Base-by-base conservation (phyloP, 2,113 vertebrate genomes). In the Tachycineta bicolor region DNA sequence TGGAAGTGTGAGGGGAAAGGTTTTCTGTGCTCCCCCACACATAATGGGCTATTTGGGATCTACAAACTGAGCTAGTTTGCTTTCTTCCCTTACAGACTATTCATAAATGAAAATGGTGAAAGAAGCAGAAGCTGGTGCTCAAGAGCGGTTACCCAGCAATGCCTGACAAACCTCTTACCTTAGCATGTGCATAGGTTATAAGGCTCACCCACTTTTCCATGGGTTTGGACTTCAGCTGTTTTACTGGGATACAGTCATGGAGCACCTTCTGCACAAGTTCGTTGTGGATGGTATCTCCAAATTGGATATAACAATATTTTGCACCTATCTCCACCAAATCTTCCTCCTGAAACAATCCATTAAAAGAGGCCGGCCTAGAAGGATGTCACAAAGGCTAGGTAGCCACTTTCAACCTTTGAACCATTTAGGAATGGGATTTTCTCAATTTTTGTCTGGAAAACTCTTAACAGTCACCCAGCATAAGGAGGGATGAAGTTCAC, bases 241-340 rank as follows among this genome's bases (percentile, higher is more conserved):
- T 97, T 70, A 59, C 94, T 87, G 97, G 98, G 82, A 99, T 94
- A 75, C 98, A 99, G 65, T 98, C 98, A 58, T 98, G 97, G 56
- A 99, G 98, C 10, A 98, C 98, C 70, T 97, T 97, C 94, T 95
- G 98, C 47, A 98, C 94, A 3, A 98, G 95, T 9, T 98, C 96
- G 11, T 93, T 96, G 43, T 94, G 91, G 62, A 89, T 86, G 2
- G 97, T 97, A 16, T 98, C 94, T 12, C 98, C 98, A 25, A 98
- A 98, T 60, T 98, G 97, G 89, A 99, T 96, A n/a, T 98, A 99
- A 82, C 99, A 98, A 94, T 99, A 98, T 90, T 98, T 98, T 8
- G 98, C 99, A 49, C 98, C 96, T 12, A 99, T 96, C 44, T 98
- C 94, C 43, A 99, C 97, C 37, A 98, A 91, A 25, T 99, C 98